Percentiles rank a stretch among this genome's conserved stretches.
Conservation (phyloP, 2,888 invertebrate genomes). For the Callosobruchus maculatus region DNA sequence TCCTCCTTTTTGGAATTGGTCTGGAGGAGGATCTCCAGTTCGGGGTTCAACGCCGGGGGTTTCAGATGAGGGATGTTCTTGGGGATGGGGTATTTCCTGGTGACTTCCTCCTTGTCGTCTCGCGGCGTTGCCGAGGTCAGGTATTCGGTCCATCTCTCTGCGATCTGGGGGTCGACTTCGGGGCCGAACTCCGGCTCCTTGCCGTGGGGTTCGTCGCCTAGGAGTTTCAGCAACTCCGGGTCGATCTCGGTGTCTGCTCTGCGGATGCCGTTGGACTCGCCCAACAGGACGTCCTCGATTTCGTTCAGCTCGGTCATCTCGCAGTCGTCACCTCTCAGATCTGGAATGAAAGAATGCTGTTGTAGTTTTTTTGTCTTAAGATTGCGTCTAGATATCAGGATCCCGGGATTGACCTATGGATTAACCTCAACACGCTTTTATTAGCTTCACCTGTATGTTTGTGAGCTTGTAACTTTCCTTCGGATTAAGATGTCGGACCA, state of each 20-base stretch:
- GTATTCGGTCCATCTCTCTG: neutral
- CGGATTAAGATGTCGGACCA: too few species aligned
- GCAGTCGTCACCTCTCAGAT: neutral
- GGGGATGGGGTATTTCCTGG: neutral
- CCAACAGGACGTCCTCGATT: neutral
- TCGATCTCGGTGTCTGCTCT: neutral
- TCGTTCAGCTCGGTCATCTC: neutral
- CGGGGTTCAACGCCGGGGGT: neutral
- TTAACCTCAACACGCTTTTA: too few species aligned
- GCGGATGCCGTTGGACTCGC: neutral
- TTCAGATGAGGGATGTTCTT: neutral
- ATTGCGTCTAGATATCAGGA: too few species aligned
- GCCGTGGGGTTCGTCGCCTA: neutral
- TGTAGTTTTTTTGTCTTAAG: too few species aligned
- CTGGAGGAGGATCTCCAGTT: neutral
- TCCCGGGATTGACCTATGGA: too few species aligned
- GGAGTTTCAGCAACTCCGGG: neutral
- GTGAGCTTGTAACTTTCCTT: too few species aligned
- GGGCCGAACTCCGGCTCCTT: neutral
- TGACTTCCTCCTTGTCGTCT: neutral
- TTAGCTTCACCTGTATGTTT: too few species aligned
- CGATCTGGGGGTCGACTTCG: neutral
- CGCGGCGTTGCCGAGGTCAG: neutral
- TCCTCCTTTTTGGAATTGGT: neutral
- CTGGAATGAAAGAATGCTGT: neutral